Evolutionary conservation across 2,888 invertebrate genomes (phyloP).

Genomic region (Girardia tigrina): DNA sequence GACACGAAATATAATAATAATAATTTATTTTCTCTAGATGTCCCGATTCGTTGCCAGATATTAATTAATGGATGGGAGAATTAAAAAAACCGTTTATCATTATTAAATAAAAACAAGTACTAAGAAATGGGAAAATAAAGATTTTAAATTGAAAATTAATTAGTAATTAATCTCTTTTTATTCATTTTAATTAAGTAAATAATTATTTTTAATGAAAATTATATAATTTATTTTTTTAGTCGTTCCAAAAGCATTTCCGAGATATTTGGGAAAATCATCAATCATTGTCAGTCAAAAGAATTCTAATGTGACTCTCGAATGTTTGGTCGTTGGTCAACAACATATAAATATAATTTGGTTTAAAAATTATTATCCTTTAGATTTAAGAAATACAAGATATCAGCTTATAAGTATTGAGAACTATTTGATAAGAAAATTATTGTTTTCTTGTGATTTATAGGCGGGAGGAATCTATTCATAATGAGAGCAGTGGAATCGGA

Average conservation of each 20-base stretch:
- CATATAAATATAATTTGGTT: slow-evolving; percentile 17
- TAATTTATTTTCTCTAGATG: no score
- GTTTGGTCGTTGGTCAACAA: slow-evolving; percentile 21
- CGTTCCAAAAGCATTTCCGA: slow-evolving; percentile 21
- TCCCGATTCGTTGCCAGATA: no score
- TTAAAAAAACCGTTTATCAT: no score
- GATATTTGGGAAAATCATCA: slow-evolving; percentile 18
- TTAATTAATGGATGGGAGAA: no score
- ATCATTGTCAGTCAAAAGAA: slow-evolving; percentile 25
- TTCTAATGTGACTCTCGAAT: slow-evolving; percentile 30
- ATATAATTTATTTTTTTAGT: no score
- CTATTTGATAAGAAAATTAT: background rate
- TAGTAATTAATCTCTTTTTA: no score
- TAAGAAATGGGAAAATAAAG: no score
- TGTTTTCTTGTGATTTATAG: background rate
- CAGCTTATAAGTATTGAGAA: slow-evolving; percentile 26
- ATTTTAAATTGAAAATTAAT: no score
- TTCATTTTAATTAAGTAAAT: no score
- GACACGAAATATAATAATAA: no score
- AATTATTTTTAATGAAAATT: no score
- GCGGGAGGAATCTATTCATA: slow-evolving; percentile 27
- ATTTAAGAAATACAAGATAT: slow-evolving; percentile 24
- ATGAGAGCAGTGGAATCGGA: slow-evolving; percentile 24
- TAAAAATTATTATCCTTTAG: slow-evolving; percentile 24
- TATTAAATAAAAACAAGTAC: no score